Evolutionary conservation across 1,140 invertebrate genomes (phyloP), one percentile per base, ranked within the genome.

Genomic region (Melipona quadrifasciata): DNA sequence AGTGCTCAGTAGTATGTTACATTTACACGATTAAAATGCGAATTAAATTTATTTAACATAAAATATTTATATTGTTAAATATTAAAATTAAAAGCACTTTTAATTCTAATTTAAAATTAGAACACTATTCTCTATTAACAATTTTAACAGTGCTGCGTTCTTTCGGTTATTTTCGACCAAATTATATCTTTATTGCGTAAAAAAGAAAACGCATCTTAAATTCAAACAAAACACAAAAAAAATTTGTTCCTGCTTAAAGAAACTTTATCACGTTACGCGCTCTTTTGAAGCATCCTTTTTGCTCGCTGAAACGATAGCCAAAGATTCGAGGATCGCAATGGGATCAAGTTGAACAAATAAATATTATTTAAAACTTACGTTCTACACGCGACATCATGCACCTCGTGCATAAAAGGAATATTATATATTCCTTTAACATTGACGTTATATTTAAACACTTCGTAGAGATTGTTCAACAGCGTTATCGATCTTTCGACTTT

Each of bases 401-500:
- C 14, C 21, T 8, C 31, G 11, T 57, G 31, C 72, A 47, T 47
- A 47, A 47, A 47, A 47, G 39, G 39, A 47, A 47, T 47, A 47
- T 47, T 11, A 47, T 11, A 47, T 47, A 47, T 47, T 47, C 39
- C 39, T 47, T 47, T 17, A 17, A 27, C 10, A 31, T 8, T 16
- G n/a, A 55, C 21, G 53, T 57, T 34, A 34, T 74, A 74, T 74
- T 39, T 74, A 74, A 74, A 74, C 72, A 57, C 72, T 51, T 74
- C 34, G 0, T 27, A 74, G 19, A 57, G 12, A 34, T 21, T 74
- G 53, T 27, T 74, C 34, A 57, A 74, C 34, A 24, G 19, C 21
- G 21, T 74, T 74, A 74, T 74, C 72, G 72, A 74, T 58, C 72
- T 74, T 74, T 34, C 53, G 27, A 74, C 51, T 57, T 57, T 34